Evolutionary conservation across 2,797 vertebrate genomes (phyloP).

Genomic region (Cryptoblepharus egeriae): DNA sequence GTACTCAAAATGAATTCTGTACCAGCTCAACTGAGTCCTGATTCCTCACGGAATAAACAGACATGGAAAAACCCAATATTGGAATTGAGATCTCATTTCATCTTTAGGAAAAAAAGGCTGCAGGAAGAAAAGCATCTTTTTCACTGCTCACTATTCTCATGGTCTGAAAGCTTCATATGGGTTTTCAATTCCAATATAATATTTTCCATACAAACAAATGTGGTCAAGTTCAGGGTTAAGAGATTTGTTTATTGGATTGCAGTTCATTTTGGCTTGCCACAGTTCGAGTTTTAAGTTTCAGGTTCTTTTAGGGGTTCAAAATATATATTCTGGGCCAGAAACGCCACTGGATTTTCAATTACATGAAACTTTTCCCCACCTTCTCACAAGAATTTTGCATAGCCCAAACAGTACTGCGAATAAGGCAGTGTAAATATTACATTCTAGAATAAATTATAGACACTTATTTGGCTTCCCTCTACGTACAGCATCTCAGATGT

Average conservation of each 20-base stretch:
- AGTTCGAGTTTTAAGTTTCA: neutral
- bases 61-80: neutral
- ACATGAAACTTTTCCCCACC: neutral
- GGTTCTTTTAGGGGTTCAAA: neutral
- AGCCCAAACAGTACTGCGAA: neutral
- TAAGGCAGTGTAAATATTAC: too few species aligned
- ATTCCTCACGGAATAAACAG: neutral
- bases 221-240: neutral
- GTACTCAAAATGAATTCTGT: neutral
- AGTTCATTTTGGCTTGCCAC: neutral
- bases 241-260: neutral
- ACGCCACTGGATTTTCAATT: neutral
- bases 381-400: neutral
- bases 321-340: too few species aligned
- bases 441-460: too few species aligned
- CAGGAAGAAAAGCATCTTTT: neutral
- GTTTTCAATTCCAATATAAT: neutral
- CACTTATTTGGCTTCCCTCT: too few species aligned
- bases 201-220: neutral
- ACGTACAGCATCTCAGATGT: too few species aligned
- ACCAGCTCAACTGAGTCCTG: neutral
- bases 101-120: neutral
- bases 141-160: neutral
- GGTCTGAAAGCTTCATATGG: neutral
- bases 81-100: neutral